Evolutionary conservation across 2,797 vertebrate species (phyloP).

Genomic region (Rhynchonycteris naso): DNA sequence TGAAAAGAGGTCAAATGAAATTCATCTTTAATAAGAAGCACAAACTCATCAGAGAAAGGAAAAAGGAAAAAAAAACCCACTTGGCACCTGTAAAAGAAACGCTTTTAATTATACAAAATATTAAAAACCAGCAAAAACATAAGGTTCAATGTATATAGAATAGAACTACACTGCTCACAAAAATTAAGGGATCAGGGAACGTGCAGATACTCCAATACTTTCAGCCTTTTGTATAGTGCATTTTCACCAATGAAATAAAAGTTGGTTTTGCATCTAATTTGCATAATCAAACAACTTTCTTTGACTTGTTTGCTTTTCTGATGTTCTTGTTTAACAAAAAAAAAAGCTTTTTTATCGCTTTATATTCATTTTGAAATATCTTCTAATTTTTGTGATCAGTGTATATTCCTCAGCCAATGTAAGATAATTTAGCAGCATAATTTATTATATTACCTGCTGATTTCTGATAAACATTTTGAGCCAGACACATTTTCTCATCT

Average conservation of each 20-base stretch:
- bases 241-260: too few relatives aligned
- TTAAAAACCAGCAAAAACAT: background rate
- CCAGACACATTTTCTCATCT: slow-evolving; percentile 86
- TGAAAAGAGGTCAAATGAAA: background rate
- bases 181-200: too few relatives aligned
- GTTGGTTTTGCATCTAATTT: too few relatives aligned
- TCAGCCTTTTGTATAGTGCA: too few relatives aligned
- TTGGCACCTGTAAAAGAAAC: background rate
- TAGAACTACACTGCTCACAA: too few relatives aligned
- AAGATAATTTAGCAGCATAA: background rate
- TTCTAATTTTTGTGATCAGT: too few relatives aligned
- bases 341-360: too few relatives aligned
- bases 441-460: slow-evolving; percentile 83
- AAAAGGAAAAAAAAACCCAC: background rate
- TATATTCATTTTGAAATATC: too few relatives aligned
- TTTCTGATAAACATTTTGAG: slow-evolving; percentile 60
- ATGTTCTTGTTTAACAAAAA: too few relatives aligned
- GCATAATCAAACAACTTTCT: too few relatives aligned
- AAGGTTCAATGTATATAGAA: background rate
- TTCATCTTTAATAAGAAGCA: background rate
- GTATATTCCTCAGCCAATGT: background rate
- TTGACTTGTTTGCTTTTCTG: too few relatives aligned
- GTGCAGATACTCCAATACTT: too few relatives aligned
- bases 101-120: background rate
- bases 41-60: background rate